These are phyloP conservation scores for Meteorus sp. DNA, from an alignment of 1,140 invertebrate species.

Conservation along the genomic window DNA sequence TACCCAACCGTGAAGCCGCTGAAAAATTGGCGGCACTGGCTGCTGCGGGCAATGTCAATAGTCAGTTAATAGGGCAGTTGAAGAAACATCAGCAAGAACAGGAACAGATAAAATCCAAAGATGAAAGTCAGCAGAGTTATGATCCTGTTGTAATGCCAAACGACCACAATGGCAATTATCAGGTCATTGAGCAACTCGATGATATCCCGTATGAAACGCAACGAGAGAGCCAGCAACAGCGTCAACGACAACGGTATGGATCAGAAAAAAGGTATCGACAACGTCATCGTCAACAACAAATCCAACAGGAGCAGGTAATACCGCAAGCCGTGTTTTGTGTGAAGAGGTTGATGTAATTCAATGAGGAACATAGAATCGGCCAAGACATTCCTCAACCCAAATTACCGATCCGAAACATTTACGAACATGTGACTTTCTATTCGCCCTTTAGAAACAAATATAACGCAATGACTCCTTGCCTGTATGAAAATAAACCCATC, in stretches of 20 bases:
- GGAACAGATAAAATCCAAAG: conserved; percentile 25
- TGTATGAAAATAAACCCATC: too few species aligned
- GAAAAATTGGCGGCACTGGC: conserved; percentile 60
- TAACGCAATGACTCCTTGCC: too few species aligned
- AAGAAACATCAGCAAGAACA: conserved; percentile 39
- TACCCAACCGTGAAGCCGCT: conserved; percentile 59
- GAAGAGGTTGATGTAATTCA: not conserved
- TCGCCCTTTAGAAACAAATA: too few species aligned
- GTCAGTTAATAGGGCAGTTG: conserved; percentile 45
- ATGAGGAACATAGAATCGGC: too few species aligned
- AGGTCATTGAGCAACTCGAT: conserved; percentile 22
- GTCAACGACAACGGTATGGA: conserved; percentile 5
- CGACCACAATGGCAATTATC: conserved; percentile 19
- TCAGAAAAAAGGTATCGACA: conserved; percentile 25
- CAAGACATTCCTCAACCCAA: too few species aligned
- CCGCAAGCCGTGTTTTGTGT: not conserved
- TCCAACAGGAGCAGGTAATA: conserved; percentile 31
- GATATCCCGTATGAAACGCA: conserved; percentile 9
- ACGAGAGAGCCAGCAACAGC: not conserved
- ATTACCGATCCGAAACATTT: too few species aligned
- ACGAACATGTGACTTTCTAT: too few species aligned
- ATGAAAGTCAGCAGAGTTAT: conserved; percentile 16
- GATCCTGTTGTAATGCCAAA: conserved; percentile 10
- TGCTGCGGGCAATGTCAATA: conserved; percentile 58
- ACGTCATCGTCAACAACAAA: conserved; percentile 26